Evolutionary conservation across 2,797 vertebrate genomes (phyloP).

Genomic region (Merluccius polli): DNA sequence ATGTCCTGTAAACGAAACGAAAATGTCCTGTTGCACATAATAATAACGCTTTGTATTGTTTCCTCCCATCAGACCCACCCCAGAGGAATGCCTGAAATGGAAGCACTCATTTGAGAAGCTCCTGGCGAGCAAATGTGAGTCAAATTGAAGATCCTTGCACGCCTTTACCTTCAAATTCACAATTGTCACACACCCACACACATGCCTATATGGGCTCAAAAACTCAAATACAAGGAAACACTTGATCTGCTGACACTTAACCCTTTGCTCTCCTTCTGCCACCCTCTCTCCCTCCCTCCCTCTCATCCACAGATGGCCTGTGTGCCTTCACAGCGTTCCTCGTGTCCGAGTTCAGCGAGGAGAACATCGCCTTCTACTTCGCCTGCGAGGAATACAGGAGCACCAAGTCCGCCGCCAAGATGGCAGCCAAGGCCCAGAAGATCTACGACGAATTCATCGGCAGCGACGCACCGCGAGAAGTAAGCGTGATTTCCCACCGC

Average conservation of each 20-base stretch:
- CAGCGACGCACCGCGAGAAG: slow-evolving; percentile 91
- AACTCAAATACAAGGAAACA: neutral
- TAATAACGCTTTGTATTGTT: neutral
- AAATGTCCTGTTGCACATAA: neutral
- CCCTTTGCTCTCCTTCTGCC: slow-evolving; percentile 12
- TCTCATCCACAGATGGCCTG: slow-evolving; percentile 79
- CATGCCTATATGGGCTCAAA: neutral
- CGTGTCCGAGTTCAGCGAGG: slow-evolving; percentile 94
- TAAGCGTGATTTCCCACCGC: slow-evolving; percentile 49
- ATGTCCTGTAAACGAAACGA: neutral
- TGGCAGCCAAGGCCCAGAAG: slow-evolving; percentile 83
- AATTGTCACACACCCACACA: neutral
- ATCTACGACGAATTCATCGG: slow-evolving; percentile 93
- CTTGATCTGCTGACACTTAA: slow-evolving; percentile 18
- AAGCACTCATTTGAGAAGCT: slow-evolving; percentile 90
- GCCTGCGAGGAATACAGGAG: slow-evolving; percentile 92
- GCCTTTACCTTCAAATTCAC: neutral
- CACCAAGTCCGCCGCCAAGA: slow-evolving; percentile 79
- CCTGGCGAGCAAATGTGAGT: slow-evolving; percentile 92
- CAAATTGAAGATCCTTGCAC: neutral
- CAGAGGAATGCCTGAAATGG: slow-evolving; percentile 87
- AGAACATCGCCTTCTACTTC: slow-evolving; percentile 96
- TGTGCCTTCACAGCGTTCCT: slow-evolving; percentile 90
- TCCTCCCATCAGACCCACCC: slow-evolving; percentile 74
- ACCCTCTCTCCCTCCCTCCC: neutral